A percentile compares a stretch with the other conserved stretches of the same genome.
These are phyloP conservation scores for Centropus bengalensis DNA, from an alignment of 2,113 vertebrate species.

Conservation along the genomic window DNA sequence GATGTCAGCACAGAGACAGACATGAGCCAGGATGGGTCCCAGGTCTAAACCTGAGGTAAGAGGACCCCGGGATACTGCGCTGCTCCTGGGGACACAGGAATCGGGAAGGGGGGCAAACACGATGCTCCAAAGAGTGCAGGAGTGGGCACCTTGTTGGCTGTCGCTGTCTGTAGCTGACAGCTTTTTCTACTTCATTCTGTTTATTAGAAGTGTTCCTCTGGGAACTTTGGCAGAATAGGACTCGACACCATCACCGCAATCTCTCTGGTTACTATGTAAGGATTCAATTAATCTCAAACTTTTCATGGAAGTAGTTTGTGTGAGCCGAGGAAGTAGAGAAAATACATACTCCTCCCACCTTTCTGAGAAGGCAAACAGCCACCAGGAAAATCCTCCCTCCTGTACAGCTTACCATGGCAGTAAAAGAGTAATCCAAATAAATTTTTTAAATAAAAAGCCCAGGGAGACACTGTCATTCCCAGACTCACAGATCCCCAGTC, in stretches of 20 bases:
- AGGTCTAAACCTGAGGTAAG: accelerated
- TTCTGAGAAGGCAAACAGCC: background rate
- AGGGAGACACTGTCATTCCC: background rate
- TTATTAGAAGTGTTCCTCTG: background rate
- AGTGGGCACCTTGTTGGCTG: background rate
- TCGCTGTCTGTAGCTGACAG: background rate
- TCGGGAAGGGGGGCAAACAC: accelerated
- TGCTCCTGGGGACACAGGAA: background rate
- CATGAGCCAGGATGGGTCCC: accelerated
- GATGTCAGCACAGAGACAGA: background rate
- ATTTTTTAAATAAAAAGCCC: too few relatives aligned
- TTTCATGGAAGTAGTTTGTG: background rate
- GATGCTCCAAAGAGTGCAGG: accelerated
- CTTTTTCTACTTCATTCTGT: background rate
- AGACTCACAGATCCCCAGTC: background rate
- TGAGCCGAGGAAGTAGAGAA: background rate
- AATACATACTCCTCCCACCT: background rate
- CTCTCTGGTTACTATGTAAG: background rate
- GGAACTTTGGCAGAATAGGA: background rate
- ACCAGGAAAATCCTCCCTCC: background rate
- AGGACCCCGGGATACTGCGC: background rate
- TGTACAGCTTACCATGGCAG: background rate
- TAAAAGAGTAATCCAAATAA: background rate
- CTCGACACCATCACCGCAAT: background rate
- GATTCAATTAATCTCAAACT: background rate